Conservation (phyloP, 2,888 invertebrate genomes). For the Drosophila heteroneura region DNA sequence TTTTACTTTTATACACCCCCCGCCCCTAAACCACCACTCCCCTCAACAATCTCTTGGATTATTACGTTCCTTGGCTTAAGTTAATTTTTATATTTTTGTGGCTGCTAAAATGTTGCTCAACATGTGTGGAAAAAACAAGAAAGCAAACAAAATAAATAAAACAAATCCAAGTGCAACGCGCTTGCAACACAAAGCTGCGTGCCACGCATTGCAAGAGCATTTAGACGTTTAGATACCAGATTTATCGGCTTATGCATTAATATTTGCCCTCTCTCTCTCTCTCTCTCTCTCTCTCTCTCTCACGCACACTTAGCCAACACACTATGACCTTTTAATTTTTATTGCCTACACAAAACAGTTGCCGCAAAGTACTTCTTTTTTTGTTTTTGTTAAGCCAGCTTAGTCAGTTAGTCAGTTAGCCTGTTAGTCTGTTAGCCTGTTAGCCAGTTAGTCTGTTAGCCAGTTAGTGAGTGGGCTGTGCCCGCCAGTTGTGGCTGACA, state of each 20-base stretch:
- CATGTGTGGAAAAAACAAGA: constrained; percentile 47
- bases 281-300: not conserved
- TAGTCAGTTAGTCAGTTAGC: constrained; percentile 5
- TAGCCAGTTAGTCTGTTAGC: constrained; percentile 5
- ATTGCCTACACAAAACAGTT: constrained; percentile 31
- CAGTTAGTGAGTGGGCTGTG: constrained; percentile 41
- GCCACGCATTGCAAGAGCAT: constrained; percentile 15
- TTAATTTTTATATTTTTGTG: constrained; percentile 6
- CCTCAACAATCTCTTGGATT: constrained; percentile 3
- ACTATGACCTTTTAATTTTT: constrained; percentile 41
- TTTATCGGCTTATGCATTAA: constrained; percentile 3
- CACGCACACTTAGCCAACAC: constrained; percentile 7
- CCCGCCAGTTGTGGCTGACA: constrained; percentile 56
- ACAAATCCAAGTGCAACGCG: constrained; percentile 20
- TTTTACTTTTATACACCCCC: constrained; percentile 36
- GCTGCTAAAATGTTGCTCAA: constrained; percentile 34
- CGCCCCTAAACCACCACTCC: not conserved
- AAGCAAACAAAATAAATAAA: not conserved
- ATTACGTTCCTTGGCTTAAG: not conserved
- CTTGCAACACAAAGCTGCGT: constrained; percentile 7
- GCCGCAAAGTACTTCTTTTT: constrained; percentile 12
- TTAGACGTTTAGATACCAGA: constrained; percentile 5
- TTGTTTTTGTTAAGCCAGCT: constrained; percentile 7
- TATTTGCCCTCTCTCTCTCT: not conserved
- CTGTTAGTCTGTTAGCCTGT: not conserved